These are phyloP conservation scores for Corythoichthys haematopterus DNA, from an alignment of 2,113 vertebrate genomes.

Conservation along the genomic window DNA sequence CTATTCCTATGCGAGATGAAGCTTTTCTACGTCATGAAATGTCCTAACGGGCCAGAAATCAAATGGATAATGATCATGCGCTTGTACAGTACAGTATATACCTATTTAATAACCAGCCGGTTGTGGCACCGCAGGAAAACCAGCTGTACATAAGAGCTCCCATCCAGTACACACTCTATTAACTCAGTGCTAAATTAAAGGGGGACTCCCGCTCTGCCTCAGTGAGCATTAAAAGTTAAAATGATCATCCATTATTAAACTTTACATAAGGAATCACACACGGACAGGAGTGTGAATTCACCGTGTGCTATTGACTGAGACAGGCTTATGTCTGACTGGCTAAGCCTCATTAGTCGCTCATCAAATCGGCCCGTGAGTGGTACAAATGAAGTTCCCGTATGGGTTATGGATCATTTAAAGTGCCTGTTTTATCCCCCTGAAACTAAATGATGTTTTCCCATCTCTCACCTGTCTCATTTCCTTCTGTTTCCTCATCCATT, in stretches of 20 bases:
- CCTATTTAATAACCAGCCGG: conserved; percentile 36
- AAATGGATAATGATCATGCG: conserved; percentile 22
- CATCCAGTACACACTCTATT: conserved; percentile 14
- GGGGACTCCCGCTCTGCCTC: conserved; percentile 46
- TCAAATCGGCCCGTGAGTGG: conserved; percentile 39
- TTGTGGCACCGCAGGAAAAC: conserved; percentile 20
- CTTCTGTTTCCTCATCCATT: conserved; percentile 21
- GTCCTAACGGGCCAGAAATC: not conserved
- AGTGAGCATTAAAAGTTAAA: conserved; percentile 64
- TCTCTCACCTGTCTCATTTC: conserved; percentile 58
- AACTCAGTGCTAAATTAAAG: conserved; percentile 59
- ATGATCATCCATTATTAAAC: conserved; percentile 61
- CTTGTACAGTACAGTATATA: conserved; percentile 10
- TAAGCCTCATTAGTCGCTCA: conserved; percentile 39
- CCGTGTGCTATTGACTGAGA: conserved; percentile 32
- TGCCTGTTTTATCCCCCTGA: conserved; percentile 36
- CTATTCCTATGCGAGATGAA: not conserved
- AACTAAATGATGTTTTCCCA: conserved; percentile 49
- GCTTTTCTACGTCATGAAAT: not conserved
- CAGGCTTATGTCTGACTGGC: conserved; percentile 30
- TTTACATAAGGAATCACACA: conserved; percentile 51
- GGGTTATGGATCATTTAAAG: conserved; percentile 40
- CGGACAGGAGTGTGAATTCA: conserved; percentile 31
- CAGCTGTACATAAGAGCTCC: conserved; percentile 26
- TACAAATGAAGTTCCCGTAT: conserved; percentile 23